Evolutionary conservation across 2,888 invertebrate genomes (phyloP), one percentile per base, ranked within the genome.

Genomic region (Spatulosminthurus flaviceps): DNA sequence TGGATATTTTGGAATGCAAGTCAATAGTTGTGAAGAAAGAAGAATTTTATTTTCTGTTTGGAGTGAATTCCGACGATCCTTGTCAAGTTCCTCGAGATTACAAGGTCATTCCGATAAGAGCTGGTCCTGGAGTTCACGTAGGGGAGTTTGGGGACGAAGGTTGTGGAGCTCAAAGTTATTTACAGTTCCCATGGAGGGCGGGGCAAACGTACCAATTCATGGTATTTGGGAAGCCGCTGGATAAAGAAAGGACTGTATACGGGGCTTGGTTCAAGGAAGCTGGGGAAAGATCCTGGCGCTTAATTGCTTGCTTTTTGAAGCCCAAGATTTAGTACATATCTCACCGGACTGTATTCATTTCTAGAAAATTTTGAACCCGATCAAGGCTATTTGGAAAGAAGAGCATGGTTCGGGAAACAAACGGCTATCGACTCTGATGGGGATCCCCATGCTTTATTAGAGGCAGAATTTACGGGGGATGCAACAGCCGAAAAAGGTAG

Each of bases 1-100:
- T 9, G 84, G 84, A n/a, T 84, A 84, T 73, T 83, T 83, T 72
- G 84, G 84, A 7, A 82, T 83, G 21, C 84, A 83, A 78, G 82
- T 82, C 0, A 83, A 83, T 24, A 75, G 80, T 16, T 16, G 11
- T 7, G 67, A 21, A 0, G 83, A 84, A 41, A 78, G 83, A n/a
- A 42, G 83, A 43, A 76, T 83, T 21, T 42, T 84, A n/a, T 84
- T 84, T 75, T 83, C 84, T 1, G 69, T 84, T 66, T 84, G 84
- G 84, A 82, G 82, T 11, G 83, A 77, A 80, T n/a, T 78, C 83
- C 0, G 83, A 84, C 28, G 71, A 83, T 26, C 83, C 84, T 1
- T 64, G 21, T 0, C 79, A 83, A 61, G 81, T 84, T 16, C 84
- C 84, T 1, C 82, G 82, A 60, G 83, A 84, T 0, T 83, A 81